phyloP scores from a whole-genome alignment of 2,113 vertebrate genomes.

The Aviceda subcristata region DNA sequence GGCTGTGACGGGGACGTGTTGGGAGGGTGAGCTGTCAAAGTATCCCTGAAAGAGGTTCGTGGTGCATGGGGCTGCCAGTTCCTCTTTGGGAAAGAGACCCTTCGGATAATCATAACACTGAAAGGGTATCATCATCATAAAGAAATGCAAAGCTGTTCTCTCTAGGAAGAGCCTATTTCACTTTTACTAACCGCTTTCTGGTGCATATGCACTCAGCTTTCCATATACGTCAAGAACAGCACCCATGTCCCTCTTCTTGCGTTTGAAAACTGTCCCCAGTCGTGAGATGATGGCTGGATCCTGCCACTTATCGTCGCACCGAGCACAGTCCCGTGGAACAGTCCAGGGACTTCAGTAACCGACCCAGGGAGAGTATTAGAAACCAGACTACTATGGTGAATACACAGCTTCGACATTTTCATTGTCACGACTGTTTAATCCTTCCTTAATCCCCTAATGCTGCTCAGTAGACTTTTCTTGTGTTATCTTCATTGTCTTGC shows the following conservation, averaged over 20 bases:
- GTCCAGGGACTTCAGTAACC: neutral
- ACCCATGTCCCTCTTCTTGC: rapidly evolving
- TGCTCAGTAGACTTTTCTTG: slow-evolving; percentile 8
- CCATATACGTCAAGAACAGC: rapidly evolving
- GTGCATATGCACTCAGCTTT: neutral
- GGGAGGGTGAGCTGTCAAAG: neutral
- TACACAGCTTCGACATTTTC: neutral
- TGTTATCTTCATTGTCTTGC: slow-evolving; percentile 48
- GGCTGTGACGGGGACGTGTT: neutral
- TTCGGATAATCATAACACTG: neutral
- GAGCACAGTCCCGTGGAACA: rapidly evolving
- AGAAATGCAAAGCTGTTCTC: neutral
- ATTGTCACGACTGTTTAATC: slow-evolving; percentile 40
- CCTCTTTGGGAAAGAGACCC: neutral
- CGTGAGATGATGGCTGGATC: neutral
- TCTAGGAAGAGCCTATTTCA: neutral
- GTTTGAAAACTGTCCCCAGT: rapidly evolving
- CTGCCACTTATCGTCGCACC: neutral
- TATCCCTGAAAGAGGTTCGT: neutral
- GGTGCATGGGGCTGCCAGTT: neutral
- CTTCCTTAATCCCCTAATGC: slow-evolving; percentile 25
- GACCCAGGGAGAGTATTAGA: neutral
- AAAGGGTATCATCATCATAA: neutral
- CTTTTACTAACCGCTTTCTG: neutral
- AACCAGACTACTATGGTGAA: neutral